phyloP scores from a whole-genome alignment of 2,797 vertebrate species.

The Chelmon rostratus region DNA sequence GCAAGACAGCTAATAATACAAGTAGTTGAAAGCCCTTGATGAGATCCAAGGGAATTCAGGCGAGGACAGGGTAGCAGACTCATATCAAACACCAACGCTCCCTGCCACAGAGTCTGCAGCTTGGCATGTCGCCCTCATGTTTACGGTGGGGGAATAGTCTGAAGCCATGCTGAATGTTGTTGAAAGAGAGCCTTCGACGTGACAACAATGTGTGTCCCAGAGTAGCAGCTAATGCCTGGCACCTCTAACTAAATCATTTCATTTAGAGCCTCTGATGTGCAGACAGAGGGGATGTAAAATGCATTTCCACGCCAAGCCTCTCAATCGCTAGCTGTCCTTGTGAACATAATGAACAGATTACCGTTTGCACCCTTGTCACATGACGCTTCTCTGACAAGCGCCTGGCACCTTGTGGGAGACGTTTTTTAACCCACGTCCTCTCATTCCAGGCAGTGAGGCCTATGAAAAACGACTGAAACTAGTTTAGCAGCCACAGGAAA shows the following conservation, averaged over 20 bases:
- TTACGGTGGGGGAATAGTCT: conserved; percentile 66
- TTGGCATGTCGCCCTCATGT: conserved; percentile 69
- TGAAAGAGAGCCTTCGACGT: conserved; percentile 75
- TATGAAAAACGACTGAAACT: conserved; percentile 36
- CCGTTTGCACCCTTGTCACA: conserved; percentile 65
- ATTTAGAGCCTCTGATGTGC: conserved; percentile 79
- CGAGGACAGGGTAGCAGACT: conserved; percentile 52
- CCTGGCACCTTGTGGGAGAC: conserved; percentile 61
- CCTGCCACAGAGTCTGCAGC: conserved; percentile 55
- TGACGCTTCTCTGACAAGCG: conserved; percentile 58
- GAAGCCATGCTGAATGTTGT: conserved; percentile 60
- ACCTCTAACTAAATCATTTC: conserved; percentile 78
- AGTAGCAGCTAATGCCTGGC: conserved; percentile 73
- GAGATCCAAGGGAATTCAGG: conserved; percentile 76
- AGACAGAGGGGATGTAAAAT: conserved; percentile 68
- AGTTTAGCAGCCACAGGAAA: conserved; percentile 66
- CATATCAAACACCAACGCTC: conserved; percentile 70
- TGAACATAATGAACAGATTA: conserved; percentile 73
- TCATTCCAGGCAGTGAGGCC: conserved; percentile 22
- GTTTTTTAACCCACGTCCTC: conserved; percentile 34
- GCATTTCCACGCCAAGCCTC: conserved; percentile 70
- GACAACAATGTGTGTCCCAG: conserved; percentile 69
- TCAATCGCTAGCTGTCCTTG: conserved; percentile 61
- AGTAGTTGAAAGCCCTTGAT: conserved; percentile 70
- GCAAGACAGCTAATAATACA: conserved; percentile 69